A percentile compares a stretch with the other conserved stretches of the same genome.
Conservation (phyloP, 2,797 vertebrate species). For the Borostomias antarcticus region DNA sequence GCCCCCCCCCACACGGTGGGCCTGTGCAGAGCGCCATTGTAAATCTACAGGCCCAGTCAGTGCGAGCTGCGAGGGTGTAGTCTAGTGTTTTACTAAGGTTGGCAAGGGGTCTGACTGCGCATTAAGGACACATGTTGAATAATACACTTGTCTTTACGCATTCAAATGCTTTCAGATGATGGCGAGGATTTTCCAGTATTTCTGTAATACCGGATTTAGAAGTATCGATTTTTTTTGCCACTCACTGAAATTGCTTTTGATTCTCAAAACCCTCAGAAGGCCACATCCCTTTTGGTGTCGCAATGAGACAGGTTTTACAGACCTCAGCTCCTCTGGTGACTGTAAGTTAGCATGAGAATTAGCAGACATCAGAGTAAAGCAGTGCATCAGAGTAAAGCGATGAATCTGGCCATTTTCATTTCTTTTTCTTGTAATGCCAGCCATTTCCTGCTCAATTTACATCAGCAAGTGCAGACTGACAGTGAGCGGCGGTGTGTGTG, state of each 20-base stretch:
- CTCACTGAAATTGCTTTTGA: constrained; percentile 49
- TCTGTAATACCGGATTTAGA: constrained; percentile 51
- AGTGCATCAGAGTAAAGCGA: constrained; percentile 50
- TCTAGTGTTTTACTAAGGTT: constrained; percentile 63
- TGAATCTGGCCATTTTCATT: constrained; percentile 43
- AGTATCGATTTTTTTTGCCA: constrained; percentile 51
- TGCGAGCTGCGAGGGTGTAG: constrained; percentile 47
- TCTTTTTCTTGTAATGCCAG: constrained; percentile 68
- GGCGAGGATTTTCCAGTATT: constrained; percentile 52
- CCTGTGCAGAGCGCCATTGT: constrained; percentile 48
- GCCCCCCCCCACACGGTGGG: constrained; percentile 28
- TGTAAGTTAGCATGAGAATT: constrained; percentile 68
- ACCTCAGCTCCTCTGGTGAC: constrained; percentile 52
- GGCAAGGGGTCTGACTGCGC: constrained; percentile 54
- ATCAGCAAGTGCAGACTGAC: constrained; percentile 56
- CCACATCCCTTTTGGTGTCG: constrained; percentile 48
- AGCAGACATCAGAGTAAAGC: constrained; percentile 64
- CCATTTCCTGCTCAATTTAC: constrained; percentile 60
- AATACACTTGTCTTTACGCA: constrained; percentile 61
- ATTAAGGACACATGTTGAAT: constrained; percentile 70
- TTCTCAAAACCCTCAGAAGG: constrained; percentile 49
- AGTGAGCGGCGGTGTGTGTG: constrained; percentile 54
- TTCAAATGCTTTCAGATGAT: constrained; percentile 51
- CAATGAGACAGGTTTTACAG: constrained; percentile 58
- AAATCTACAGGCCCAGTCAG: constrained; percentile 56